Conservation (phyloP, 2,113 vertebrate genomes). For the Epinephelus moara region DNA sequence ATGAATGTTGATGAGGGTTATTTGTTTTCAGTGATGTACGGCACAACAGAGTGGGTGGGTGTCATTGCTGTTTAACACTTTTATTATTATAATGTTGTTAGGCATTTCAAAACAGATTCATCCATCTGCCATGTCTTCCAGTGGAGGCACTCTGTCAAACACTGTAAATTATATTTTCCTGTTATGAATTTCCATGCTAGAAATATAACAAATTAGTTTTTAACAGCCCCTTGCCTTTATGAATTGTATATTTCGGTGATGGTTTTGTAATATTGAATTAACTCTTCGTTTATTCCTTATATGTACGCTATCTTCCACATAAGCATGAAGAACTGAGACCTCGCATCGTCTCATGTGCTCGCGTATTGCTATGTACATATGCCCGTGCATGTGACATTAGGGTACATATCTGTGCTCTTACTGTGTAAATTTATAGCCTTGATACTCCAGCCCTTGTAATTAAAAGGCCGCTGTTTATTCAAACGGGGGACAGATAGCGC, state of each 20-base stretch:
- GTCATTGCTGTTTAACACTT: slow-evolving; percentile 74
- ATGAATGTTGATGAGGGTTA: slow-evolving; percentile 78
- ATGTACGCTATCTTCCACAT: not conserved
- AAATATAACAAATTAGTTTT: slow-evolving; percentile 47
- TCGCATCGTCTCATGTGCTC: slow-evolving; percentile 1
- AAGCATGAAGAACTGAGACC: not conserved
- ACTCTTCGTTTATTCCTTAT: not conserved
- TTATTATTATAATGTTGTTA: slow-evolving; percentile 78
- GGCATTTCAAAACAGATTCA: slow-evolving; percentile 73
- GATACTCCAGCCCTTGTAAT: slow-evolving; percentile 59
- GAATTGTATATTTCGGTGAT: slow-evolving; percentile 6
- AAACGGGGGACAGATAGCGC: slow-evolving; percentile 14
- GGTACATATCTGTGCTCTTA: slow-evolving; percentile 14
- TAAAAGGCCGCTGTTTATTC: slow-evolving; percentile 65
- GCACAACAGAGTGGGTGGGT: slow-evolving; percentile 71
- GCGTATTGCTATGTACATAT: slow-evolving; percentile 10
- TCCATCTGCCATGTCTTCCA: slow-evolving; percentile 65
- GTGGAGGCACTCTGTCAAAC: slow-evolving; percentile 67
- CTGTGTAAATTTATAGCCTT: slow-evolving; percentile 39
- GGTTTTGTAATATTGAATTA: not conserved
- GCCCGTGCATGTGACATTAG: slow-evolving; percentile 9
- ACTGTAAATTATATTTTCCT: slow-evolving; percentile 51
- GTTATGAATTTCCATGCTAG: slow-evolving; percentile 41
- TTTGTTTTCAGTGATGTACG: slow-evolving; percentile 80
- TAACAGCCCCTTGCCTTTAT: slow-evolving; percentile 6